Evolutionary conservation across 1,140 invertebrate species (phyloP).

Genomic region (Drosophila repletoides): DNA sequence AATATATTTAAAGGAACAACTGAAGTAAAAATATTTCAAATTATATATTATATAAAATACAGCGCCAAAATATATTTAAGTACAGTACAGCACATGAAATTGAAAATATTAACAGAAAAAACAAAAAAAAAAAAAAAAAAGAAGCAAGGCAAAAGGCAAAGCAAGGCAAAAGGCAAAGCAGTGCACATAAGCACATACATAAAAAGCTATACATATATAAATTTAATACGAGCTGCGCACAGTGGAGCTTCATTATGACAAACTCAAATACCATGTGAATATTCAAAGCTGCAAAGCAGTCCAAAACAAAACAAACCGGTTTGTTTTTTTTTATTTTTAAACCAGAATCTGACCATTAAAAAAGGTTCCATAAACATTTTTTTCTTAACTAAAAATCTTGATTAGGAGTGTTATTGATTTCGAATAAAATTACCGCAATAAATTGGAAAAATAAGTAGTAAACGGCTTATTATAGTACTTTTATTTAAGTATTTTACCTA

Average conservation of each 20-base stretch:
- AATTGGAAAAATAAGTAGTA: no score
- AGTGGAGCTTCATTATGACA: constrained; percentile 23
- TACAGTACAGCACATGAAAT: constrained; percentile 35
- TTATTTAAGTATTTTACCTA: no score
- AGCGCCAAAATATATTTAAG: constrained; percentile 15
- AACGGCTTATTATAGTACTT: no score
- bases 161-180: constrained; percentile 24
- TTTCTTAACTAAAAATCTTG: no score
- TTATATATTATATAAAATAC: constrained; percentile 14
- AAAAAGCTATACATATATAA: constrained; percentile 17
- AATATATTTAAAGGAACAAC: constrained; percentile 1
- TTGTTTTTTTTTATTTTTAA: no score
- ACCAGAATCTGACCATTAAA: no score
- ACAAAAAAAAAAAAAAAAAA: constrained; percentile 3
- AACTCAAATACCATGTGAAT: neutral
- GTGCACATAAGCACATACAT: constrained; percentile 11
- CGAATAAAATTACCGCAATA: no score
- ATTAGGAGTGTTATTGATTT: no score
- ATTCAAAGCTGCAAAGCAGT: no score
- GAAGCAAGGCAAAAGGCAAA: neutral
- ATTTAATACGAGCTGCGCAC: constrained; percentile 32
- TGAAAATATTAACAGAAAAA: constrained; percentile 25
- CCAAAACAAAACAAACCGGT: no score
- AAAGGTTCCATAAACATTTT: no score
- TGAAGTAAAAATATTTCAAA: neutral